phyloP scores from a whole-genome alignment of 2,113 vertebrate genomes.

The Neotoma lepida region DNA sequence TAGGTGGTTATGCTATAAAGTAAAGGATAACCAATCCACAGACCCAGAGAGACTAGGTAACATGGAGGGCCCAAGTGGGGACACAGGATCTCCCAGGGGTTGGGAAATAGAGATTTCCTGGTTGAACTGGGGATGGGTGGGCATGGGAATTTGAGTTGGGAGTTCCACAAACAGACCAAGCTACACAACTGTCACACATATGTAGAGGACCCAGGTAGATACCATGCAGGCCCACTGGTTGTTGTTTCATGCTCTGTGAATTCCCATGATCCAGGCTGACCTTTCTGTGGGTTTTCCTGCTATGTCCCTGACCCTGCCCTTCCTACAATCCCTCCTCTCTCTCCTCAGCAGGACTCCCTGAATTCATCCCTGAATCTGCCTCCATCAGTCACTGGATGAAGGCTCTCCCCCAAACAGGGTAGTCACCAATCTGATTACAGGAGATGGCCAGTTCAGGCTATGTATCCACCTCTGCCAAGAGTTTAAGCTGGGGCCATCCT shows the following conservation, averaged over 20 bases:
- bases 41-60: neutral
- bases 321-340: no score
- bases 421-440: neutral
- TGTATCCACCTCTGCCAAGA: neutral
- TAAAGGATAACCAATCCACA: neutral
- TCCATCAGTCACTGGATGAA: no score
- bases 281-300: no score
- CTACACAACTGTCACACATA: no score
- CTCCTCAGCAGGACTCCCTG: no score
- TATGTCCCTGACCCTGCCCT: no score
- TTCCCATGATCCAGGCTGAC: no score
- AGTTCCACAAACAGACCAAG: no score
- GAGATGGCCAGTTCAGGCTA: neutral
- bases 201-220: no score
- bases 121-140: neutral
- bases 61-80: neutral
- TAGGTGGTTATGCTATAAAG: neutral
- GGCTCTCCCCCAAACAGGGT: neutral
- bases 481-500: neutral
- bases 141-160: neutral
- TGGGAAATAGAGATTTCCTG: neutral
- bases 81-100: neutral
- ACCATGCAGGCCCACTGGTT: no score
- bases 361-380: no score
- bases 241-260: no score